These are phyloP conservation scores for Rhynchophorus ferrugineus DNA, from an alignment of 1,140 invertebrate species.

Conservation along the genomic window DNA sequence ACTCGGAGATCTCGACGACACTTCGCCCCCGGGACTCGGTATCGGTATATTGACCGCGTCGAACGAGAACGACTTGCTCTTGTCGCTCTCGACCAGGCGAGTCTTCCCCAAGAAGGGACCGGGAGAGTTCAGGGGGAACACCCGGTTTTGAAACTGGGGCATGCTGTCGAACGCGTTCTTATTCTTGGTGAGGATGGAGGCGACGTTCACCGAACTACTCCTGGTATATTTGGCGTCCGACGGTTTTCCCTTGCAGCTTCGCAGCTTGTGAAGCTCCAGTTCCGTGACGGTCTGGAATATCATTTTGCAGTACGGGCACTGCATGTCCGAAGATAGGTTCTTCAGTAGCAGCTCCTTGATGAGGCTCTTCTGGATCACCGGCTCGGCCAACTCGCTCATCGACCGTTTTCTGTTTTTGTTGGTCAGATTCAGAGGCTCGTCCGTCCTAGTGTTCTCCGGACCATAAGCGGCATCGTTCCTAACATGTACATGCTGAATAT, in stretches of 20 bases:
- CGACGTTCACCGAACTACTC: constrained; percentile 40
- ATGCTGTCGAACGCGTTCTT: constrained; percentile 39
- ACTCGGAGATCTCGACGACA: constrained; percentile 7
- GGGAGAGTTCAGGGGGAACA: constrained; percentile 61
- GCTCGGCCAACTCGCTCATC: constrained; percentile 43
- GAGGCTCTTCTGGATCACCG: constrained; percentile 41
- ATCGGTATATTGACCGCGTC: constrained; percentile 31
- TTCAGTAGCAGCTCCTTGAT: constrained; percentile 79
- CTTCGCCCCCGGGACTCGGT: constrained; percentile 3
- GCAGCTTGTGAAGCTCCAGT: constrained; percentile 37
- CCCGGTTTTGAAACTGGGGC: constrained; percentile 37
- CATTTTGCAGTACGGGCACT: constrained; percentile 40
- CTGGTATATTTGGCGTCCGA: constrained; percentile 33
- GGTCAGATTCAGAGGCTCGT: constrained; percentile 60
- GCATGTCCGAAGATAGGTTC: constrained; percentile 37
- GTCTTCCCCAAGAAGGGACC: constrained; percentile 73
- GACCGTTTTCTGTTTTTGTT: constrained; percentile 55
- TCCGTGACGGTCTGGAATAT: constrained; percentile 41
- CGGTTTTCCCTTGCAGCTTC: constrained; percentile 38
- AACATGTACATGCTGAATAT: constrained; percentile 4
- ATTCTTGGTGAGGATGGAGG: constrained; percentile 40
- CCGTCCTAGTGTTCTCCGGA: constrained; percentile 21
- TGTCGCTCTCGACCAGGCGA: constrained; percentile 57
- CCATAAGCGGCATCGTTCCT: constrained; percentile 1
- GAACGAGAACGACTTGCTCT: constrained; percentile 39